Evolutionary conservation across 2,888 invertebrate species (phyloP).

Genomic region (Dolomedes plantarius): DNA sequence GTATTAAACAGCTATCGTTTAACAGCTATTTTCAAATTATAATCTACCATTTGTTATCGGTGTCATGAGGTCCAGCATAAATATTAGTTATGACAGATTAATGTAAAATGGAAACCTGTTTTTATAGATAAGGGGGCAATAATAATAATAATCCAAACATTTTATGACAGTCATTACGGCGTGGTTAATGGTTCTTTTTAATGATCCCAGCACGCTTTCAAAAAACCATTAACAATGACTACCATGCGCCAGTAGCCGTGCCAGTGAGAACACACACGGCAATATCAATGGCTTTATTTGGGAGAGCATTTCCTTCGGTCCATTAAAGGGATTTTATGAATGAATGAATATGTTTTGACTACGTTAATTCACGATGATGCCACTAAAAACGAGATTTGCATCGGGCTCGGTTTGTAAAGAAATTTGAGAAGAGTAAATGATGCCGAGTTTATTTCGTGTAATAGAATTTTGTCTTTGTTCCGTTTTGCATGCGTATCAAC

Average conservation of each 20-base stretch:
- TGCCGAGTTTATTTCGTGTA: too few relatives aligned
- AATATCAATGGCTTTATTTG: too few relatives aligned
- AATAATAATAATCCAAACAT: conserved; percentile 34
- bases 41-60: not conserved
- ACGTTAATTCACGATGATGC: too few relatives aligned
- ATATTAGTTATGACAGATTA: conserved; percentile 23
- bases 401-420: too few relatives aligned
- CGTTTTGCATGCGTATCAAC: too few relatives aligned
- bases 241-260: not conserved
- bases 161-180: conserved; percentile 49
- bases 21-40: not conserved
- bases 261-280: too few relatives aligned
- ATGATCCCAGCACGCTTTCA: conserved; percentile 49
- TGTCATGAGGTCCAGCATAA: conserved; percentile 11
- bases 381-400: too few relatives aligned
- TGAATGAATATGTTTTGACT: too few relatives aligned
- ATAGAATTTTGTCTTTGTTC: too few relatives aligned
- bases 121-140: conserved; percentile 13
- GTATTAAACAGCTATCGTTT: not conserved
- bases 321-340: too few relatives aligned
- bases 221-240: conserved; percentile 42
- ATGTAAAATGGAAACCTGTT: conserved; percentile 26
- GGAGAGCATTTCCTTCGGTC: too few relatives aligned
- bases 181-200: conserved; percentile 35
- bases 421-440: too few relatives aligned